Conservation (phyloP, 2,888 invertebrate species). For the Synergus umbraculus region DNA sequence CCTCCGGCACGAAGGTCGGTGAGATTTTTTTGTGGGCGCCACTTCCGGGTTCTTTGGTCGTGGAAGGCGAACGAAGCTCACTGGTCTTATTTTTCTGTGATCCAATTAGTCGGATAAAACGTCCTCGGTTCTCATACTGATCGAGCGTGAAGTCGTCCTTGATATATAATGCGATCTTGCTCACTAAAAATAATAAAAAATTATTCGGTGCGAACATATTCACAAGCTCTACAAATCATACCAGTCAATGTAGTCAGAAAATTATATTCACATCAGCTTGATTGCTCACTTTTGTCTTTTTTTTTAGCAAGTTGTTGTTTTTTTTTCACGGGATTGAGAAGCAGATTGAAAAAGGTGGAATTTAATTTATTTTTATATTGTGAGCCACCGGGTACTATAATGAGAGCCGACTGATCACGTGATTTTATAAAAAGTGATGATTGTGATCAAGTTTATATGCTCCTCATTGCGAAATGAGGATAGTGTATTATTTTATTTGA, state of each 20-base stretch:
- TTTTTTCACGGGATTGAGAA: neutral
- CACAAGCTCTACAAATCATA: constrained; percentile 7
- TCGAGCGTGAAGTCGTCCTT: constrained; percentile 9
- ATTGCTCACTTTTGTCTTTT: constrained; percentile 28
- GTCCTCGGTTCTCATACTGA: constrained; percentile 9
- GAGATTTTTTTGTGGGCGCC: neutral
- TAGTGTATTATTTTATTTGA: too few relatives aligned
- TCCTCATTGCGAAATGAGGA: neutral
- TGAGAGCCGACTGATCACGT: neutral
- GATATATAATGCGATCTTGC: neutral
- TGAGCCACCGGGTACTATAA: neutral
- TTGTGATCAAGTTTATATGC: neutral
- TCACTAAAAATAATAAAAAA: constrained; percentile 19
- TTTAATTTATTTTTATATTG: constrained; percentile 31
- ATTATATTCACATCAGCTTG: constrained; percentile 5
- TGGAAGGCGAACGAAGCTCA: neutral
- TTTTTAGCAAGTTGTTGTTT: neutral
- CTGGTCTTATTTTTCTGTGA: neutral
- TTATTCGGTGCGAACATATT: constrained; percentile 31
- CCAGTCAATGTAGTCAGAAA: constrained; percentile 19
- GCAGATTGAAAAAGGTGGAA: constrained; percentile 17
- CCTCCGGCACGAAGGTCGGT: neutral
- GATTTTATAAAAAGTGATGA: constrained; percentile 15
- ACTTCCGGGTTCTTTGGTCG: constrained; percentile 5
- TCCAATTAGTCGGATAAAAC: neutral